Percentiles rank a stretch among this genome's conserved stretches.
Evolutionary conservation across 2,797 vertebrate genomes (phyloP).

Genomic region (Dendrocincla fuliginosa): DNA sequence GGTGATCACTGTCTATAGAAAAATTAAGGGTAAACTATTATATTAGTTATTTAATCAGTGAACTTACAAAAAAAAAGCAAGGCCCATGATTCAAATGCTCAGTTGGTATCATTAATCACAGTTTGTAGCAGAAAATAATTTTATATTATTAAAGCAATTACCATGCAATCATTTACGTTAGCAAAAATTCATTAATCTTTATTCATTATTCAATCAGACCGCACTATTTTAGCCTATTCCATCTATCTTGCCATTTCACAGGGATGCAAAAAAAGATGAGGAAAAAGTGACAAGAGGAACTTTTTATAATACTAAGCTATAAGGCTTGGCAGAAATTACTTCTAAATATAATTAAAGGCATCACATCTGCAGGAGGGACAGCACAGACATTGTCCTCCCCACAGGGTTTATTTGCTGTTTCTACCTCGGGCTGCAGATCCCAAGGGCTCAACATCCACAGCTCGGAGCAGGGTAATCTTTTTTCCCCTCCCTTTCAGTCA

Average conservation of each 20-base stretch:
- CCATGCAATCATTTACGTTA: slow-evolving; percentile 68
- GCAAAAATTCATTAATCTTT: slow-evolving; percentile 74
- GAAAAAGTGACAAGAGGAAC: not conserved
- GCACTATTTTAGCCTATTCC: slow-evolving; percentile 39
- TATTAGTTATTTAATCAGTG: slow-evolving; percentile 56
- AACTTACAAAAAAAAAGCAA: slow-evolving; percentile 16
- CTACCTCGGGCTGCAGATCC: not conserved
- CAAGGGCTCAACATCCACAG: not conserved
- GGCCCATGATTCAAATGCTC: slow-evolving; percentile 27
- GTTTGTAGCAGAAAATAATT: slow-evolving; percentile 74
- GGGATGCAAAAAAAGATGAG: not conserved
- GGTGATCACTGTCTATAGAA: not conserved
- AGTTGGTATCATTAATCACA: slow-evolving; percentile 70
- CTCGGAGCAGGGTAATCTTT: not conserved
- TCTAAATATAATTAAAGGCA: not conserved
- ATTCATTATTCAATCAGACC: slow-evolving; percentile 63
- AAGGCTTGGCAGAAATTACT: not conserved
- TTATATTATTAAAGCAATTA: slow-evolving; percentile 78
- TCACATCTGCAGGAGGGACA: not conserved
- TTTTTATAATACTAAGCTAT: not conserved
- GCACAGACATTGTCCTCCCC: not conserved
- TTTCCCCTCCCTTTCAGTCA: not conserved
- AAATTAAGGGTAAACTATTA: slow-evolving; percentile 46
- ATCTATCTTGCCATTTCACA: slow-evolving; percentile 11
- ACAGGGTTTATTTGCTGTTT: not conserved